phyloP scores from a whole-genome alignment of 2,888 invertebrate genomes.

The Eudasyphora cyanicolor region DNA sequence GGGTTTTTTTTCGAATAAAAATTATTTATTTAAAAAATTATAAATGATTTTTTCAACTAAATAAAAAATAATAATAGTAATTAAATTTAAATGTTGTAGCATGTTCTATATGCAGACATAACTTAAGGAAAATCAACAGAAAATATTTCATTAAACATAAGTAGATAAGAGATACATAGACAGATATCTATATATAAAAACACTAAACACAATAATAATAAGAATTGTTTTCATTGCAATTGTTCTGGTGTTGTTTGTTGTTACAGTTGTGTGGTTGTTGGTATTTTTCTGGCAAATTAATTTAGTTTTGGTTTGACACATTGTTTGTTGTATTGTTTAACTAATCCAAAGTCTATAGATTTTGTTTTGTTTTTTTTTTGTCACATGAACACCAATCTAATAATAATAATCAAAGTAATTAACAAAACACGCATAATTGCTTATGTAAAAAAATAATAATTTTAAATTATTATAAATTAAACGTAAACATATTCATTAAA shows the following conservation, averaged over 20 bases:
- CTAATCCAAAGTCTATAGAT: too few relatives aligned
- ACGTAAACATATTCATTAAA: slow-evolving; percentile 21
- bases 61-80: slow-evolving; percentile 62
- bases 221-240: neutral
- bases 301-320: too few relatives aligned
- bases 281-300: too few relatives aligned
- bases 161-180: neutral
- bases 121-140: slow-evolving; percentile 67
- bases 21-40: slow-evolving; percentile 61
- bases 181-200: slow-evolving; percentile 60
- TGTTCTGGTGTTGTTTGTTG: too few relatives aligned
- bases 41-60: slow-evolving; percentile 50
- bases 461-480: slow-evolving; percentile 60
- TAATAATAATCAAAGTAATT: slow-evolving; percentile 39
- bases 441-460: slow-evolving; percentile 66
- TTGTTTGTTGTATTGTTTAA: too few relatives aligned
- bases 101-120: slow-evolving; percentile 69
- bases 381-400: slow-evolving; percentile 26
- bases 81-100: slow-evolving; percentile 65
- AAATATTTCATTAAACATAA: neutral
- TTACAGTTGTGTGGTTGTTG: too few relatives aligned
- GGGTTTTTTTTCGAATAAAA: slow-evolving; percentile 58
- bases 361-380: slow-evolving; percentile 32
- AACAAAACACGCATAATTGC: slow-evolving; percentile 50
- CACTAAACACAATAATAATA: slow-evolving; percentile 65